Evolutionary conservation across 92 coral and sea anemone genomes (phyloP).

Genomic region (Metridium senile): DNA sequence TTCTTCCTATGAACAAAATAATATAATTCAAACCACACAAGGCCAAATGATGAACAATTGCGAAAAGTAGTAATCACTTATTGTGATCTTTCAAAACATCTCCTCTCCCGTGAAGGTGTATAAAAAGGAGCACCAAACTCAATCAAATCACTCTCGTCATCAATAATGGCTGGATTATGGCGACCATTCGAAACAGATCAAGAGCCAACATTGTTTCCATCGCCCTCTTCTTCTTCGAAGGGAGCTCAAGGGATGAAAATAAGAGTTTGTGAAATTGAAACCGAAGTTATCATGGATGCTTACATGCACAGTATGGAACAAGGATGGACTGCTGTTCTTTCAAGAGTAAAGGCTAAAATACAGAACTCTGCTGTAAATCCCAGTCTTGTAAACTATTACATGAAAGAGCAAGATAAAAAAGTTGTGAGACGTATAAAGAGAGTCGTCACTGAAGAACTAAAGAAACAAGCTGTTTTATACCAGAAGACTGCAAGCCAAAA

Average conservation of each 20-base stretch:
- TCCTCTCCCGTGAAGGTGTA: not conserved
- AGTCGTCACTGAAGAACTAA: not conserved
- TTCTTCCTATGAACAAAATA: too few species aligned
- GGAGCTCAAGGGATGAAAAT: not conserved
- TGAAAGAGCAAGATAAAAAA: not conserved
- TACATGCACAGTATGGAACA: not conserved
- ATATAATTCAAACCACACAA: too few species aligned
- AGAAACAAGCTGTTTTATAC: not conserved
- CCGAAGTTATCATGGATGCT: not conserved
- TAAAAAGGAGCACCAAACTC: not conserved
- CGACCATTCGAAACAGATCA: too few species aligned
- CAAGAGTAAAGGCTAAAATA: not conserved
- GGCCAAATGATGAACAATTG: too few species aligned
- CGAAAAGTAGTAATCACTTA: too few species aligned
- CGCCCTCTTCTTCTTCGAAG: not conserved
- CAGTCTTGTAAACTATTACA: not conserved
- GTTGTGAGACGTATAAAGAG: not conserved
- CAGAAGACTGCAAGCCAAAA: too few species aligned
- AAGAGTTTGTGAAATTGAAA: not conserved
- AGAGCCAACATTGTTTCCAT: not conserved
- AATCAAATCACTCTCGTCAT: not conserved
- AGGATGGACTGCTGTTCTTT: not conserved
- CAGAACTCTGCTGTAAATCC: not conserved
- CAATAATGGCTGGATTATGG: too few species aligned
- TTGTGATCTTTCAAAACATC: not conserved